Base-by-base conservation (phyloP, 1,140 invertebrate species). In the Plectrocnemia conspersa region DNA sequence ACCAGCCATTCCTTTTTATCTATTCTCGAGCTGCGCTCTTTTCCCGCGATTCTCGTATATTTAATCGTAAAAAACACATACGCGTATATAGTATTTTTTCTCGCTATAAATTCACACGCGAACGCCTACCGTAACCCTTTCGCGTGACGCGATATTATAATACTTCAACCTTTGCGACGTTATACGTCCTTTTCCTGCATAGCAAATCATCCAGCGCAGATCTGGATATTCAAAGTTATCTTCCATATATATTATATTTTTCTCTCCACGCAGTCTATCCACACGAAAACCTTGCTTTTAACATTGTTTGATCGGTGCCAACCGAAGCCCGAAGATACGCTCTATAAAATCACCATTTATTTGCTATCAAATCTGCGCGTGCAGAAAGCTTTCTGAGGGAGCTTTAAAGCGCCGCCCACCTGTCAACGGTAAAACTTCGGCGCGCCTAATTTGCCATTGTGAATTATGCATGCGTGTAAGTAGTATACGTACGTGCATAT, bases 271-370 rank as follows among this genome's bases (percentile, higher is more conserved):
- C 32, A 15, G n/a, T 11, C 32, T 3, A 4, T 3, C 32, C 32
- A 11, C 16, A 3, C 32, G 32, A 35, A 35, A 15, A 11, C 32
- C 32, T 35, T 11, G 3, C 32, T 15, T 11, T 11, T 7, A 29
- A 29, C 27, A 29, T n/a, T 40, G 22, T 40, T 52, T 41, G 56
- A 29, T 24, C 29, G 40, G 18, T 38, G 49, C 35, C 15, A 22
- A 9, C 36, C 21, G n/a, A 56, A 21, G 47, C 49, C 47, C 5
- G 33, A 47, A 40, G 45, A 33, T 24, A 36, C 25, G 29, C 49
- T 40, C 55, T 52, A 58, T 58, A 58, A 58, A 35, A 54, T 54
- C 57, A 54, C 33, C 42, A 50, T 54, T 58, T 58, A 58, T 52
- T 58, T 47, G 19, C 41, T 6, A 52, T 58, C 41, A 21, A 32